Evolutionary conservation across 2,113 vertebrate species (phyloP).

Genomic region (Solenodon paradoxus): DNA sequence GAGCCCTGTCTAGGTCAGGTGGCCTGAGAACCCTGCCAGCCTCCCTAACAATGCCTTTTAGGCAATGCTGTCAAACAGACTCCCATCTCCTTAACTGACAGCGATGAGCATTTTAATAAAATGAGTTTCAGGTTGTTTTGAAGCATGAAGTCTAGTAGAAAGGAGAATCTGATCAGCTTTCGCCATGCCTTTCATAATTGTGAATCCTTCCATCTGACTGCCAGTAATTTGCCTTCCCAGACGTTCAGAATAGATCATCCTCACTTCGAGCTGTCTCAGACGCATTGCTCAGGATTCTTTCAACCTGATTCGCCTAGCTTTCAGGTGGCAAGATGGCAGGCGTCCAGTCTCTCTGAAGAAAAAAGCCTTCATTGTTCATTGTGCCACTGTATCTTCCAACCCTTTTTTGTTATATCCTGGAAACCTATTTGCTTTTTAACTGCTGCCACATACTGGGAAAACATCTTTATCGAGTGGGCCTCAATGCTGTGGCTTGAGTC

Average conservation of each 20-base stretch:
- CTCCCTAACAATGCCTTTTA: slow-evolving; percentile 45
- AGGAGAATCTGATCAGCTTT: slow-evolving; percentile 64
- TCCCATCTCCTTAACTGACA: slow-evolving; percentile 55
- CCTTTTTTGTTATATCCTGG: slow-evolving; percentile 51
- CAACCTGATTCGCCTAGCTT: slow-evolving; percentile 40
- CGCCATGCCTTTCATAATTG: slow-evolving; percentile 54
- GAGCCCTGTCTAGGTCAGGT: slow-evolving; percentile 51
- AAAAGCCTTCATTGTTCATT: slow-evolving; percentile 57
- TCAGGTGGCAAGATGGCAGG: slow-evolving; percentile 56
- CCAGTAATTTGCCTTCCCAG: slow-evolving; percentile 38
- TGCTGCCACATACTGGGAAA: slow-evolving; percentile 53
- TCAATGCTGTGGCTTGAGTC: slow-evolving; percentile 39
- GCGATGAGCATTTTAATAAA: slow-evolving; percentile 55
- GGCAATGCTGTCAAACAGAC: slow-evolving; percentile 60
- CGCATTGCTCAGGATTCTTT: slow-evolving; percentile 37
- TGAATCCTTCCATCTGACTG: slow-evolving; percentile 62
- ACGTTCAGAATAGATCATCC: slow-evolving; percentile 56
- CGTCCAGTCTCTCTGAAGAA: slow-evolving; percentile 57
- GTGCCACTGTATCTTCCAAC: slow-evolving; percentile 40
- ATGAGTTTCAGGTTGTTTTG: slow-evolving; percentile 53
- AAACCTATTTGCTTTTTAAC: slow-evolving; percentile 69
- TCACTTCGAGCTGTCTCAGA: slow-evolving; percentile 60
- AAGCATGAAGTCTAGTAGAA: slow-evolving; percentile 63
- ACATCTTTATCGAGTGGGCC: slow-evolving; percentile 61
- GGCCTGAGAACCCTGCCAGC: slow-evolving; percentile 40